Evolutionary conservation across 2,113 vertebrate species (phyloP).

Genomic region (Eurypyga helias): DNA sequence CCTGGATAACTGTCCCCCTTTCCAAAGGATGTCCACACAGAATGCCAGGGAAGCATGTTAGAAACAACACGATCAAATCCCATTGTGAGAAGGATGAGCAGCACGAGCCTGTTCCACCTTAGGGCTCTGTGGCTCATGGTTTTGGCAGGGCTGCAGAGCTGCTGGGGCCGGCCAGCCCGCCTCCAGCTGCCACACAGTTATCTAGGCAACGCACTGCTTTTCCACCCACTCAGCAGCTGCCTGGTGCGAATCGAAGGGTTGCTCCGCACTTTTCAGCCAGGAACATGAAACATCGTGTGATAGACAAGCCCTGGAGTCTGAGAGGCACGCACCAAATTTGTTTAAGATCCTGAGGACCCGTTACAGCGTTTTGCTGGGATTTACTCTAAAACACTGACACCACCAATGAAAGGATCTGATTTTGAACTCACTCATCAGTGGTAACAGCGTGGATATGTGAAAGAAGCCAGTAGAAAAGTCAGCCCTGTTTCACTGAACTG

Average conservation of each 20-base stretch:
- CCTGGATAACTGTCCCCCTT: rapidly evolving
- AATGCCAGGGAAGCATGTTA: rapidly evolving
- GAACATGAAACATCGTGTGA: background rate
- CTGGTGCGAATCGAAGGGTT: background rate
- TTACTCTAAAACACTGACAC: background rate
- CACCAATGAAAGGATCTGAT: background rate
- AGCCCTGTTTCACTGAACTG: background rate
- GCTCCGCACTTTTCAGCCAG: background rate
- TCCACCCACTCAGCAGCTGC: background rate
- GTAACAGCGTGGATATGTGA: too few relatives aligned
- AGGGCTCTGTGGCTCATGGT: rapidly evolving
- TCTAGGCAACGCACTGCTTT: too few relatives aligned
- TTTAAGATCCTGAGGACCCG: background rate
- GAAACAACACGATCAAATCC: rapidly evolving
- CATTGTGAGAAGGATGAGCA: rapidly evolving
- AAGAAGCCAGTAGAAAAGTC: background rate
- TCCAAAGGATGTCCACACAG: background rate
- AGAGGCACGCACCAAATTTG: rapidly evolving
- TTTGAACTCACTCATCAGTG: background rate
- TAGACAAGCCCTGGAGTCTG: too few relatives aligned
- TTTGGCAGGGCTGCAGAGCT: background rate
- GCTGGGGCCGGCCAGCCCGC: rapidly evolving
- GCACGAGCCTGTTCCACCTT: rapidly evolving
- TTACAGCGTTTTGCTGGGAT: background rate
- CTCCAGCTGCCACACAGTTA: background rate